Base-by-base conservation (phyloP, 1,140 invertebrate genomes). In the Lysiphlebus fabarum region DNA sequence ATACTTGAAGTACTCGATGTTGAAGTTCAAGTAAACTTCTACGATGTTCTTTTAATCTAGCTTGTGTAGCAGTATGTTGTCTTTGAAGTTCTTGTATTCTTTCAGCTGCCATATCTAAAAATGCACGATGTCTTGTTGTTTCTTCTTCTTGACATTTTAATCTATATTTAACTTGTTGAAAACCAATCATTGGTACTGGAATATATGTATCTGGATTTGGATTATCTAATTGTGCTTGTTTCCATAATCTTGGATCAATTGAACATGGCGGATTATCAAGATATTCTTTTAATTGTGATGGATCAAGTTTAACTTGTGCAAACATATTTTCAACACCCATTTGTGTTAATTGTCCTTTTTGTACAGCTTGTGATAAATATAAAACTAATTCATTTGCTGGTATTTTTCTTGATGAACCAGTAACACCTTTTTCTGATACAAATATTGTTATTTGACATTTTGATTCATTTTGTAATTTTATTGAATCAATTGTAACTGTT, bases 121-220 rank as follows among this genome's bases (percentile, higher is more conserved):
- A 91, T 9, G 86, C 82, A 55, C 86, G 82, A 69, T 95, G 90
- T 43, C 89, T 82, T n/a, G 84, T 78, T 1, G 88, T 91, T 78
- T 94, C 90, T 65, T 90, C 85, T 68, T 91, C 86, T 68, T 92
- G 91, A 63, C 87, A 88, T 54, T 90, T 85, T n/a, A 93, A 83
- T 38, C 95, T 83, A 74, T 87, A 86, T 69, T 94, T 91, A 0
- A 96, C 82, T 75, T 92, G 86, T 47, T 83, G 81, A 59, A 97
- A 96, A 1, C 96, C 95, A 62, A 97, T 86, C 75, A 98, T 90
- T 3, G 95, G 92, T 4, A 95, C 90, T 0, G 95, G 95, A 67
- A 97, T 90, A 56, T 95, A 91, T 65, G 89, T 87, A 37, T 86
- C 85, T 7, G 92, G 85, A 79, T 97, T 90, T 0, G 95, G 95